phyloP scores from a whole-genome alignment of 2,113 vertebrate genomes.

The Conger conger region DNA sequence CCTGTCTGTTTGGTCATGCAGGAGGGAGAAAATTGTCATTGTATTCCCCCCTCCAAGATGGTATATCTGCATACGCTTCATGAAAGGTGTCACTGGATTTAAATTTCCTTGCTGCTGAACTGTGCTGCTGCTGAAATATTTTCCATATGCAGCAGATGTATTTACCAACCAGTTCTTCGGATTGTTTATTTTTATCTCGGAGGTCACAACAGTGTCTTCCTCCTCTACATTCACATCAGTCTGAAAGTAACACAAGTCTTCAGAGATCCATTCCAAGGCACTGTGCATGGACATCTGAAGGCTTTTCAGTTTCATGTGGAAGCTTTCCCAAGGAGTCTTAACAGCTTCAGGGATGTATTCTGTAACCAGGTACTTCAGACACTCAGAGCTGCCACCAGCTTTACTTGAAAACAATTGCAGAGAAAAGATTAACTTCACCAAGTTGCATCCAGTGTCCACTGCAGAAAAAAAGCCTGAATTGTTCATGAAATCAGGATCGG shows the following conservation, averaged over 20 bases:
- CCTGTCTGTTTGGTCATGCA: constrained; percentile 47
- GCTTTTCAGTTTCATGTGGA: constrained; percentile 62
- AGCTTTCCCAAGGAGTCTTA: constrained; percentile 48
- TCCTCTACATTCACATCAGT: constrained; percentile 57
- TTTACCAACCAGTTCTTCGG: constrained; percentile 60
- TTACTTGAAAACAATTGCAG: constrained; percentile 47
- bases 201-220: constrained; percentile 32
- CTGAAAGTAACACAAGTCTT: constrained; percentile 69
- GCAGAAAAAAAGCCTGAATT: constrained; percentile 66
- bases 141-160: constrained; percentile 54
- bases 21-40: constrained; percentile 58
- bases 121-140: constrained; percentile 47
- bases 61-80: constrained; percentile 58
- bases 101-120: neutral
- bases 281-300: constrained; percentile 52
- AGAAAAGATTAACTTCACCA: constrained; percentile 59
- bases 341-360: constrained; percentile 63
- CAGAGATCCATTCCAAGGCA: constrained; percentile 71
- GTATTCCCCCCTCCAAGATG: constrained; percentile 61
- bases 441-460: constrained; percentile 66
- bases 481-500: constrained; percentile 56
- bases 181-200: constrained; percentile 53
- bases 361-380: constrained; percentile 63
- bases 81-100: neutral
- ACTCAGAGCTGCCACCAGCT: constrained; percentile 41